Conservation (phyloP, 2,888 invertebrate genomes). For the Stenodema calcarata region DNA sequence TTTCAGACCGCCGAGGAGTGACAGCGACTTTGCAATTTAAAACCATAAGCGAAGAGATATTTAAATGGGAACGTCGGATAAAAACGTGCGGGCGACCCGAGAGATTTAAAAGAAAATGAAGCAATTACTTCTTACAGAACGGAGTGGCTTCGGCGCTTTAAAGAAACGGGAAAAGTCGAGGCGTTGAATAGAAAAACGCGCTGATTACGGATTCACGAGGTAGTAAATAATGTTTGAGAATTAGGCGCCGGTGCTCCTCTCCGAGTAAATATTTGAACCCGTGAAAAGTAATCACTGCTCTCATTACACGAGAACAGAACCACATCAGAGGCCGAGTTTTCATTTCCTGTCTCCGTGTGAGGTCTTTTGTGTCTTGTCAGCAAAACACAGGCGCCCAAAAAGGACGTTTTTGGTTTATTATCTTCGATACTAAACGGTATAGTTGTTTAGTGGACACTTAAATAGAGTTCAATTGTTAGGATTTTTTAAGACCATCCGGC, state of each 20-base stretch:
- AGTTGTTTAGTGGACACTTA: too few relatives aligned
- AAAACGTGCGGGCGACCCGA: too few relatives aligned
- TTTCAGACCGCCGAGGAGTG: too few relatives aligned
- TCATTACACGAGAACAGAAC: background rate
- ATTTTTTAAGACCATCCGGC: too few relatives aligned
- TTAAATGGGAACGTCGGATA: too few relatives aligned
- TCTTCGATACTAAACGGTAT: too few relatives aligned
- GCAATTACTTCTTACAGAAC: background rate
- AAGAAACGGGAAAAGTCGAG: background rate
- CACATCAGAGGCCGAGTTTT: conserved; percentile 15
- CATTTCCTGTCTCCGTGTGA: background rate
- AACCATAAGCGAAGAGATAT: too few relatives aligned
- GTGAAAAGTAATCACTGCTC: conserved; percentile 26
- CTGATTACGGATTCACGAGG: conserved; percentile 5
- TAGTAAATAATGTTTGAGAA: conserved; percentile 27
- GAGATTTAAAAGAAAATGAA: background rate
- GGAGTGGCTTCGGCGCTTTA: background rate
- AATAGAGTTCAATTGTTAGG: too few relatives aligned
- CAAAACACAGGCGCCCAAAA: too few relatives aligned
- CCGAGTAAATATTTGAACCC: conserved; percentile 7
- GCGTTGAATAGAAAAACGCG: background rate
- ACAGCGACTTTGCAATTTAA: too few relatives aligned
- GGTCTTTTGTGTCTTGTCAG: background rate
- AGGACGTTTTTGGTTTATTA: too few relatives aligned
- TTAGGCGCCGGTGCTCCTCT: background rate